Percentiles rank a stretch among this genome's conserved stretches.
Conservation (phyloP, 2,888 invertebrate species). For the Acanthopleura granulata region DNA sequence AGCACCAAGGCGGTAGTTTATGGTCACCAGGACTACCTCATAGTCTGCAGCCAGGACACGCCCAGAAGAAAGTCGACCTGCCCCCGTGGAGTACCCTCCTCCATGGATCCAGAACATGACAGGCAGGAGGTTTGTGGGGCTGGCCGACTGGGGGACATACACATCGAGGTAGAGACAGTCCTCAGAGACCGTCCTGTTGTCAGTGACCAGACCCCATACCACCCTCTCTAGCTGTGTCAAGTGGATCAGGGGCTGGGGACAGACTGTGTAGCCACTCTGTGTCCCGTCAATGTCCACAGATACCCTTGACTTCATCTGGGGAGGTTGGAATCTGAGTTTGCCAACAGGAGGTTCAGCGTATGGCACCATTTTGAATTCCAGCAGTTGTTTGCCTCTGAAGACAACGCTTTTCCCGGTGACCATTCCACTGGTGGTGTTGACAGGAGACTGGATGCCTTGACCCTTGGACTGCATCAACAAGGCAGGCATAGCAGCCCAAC, state of each 20-base stretch:
- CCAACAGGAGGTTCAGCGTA: conserved; percentile 18
- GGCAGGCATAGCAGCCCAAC: too few relatives aligned
- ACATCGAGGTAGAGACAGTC: conserved; percentile 95
- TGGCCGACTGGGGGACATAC: conserved; percentile 80
- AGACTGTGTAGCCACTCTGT: background rate
- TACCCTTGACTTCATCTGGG: background rate
- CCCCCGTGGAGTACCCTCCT: conserved; percentile 93
- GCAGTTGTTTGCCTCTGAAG: background rate
- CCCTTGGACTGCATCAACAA: too few relatives aligned
- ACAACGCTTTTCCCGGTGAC: background rate
- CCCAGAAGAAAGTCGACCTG: conserved; percentile 78
- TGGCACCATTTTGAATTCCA: background rate
- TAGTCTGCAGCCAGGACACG: conserved; percentile 86
- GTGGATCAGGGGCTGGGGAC: background rate
- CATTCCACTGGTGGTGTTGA: conserved; percentile 8
- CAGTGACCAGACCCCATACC: background rate
- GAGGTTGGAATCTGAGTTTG: conserved; percentile 4
- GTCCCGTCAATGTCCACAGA: background rate
- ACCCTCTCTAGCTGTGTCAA: background rate
- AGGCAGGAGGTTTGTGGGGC: conserved; percentile 72
- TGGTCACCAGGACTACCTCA: conserved; percentile 92
- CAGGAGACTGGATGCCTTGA: background rate
- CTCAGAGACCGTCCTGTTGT: conserved; percentile 81
- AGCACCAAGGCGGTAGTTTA: conserved; percentile 92
- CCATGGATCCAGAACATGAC: conserved; percentile 94